Percentiles rank a stretch among this genome's conserved stretches.
Evolutionary conservation across 53 echinoderm and acorn worm genomes (phyloP).

Genomic region (Holothuria scabra): DNA sequence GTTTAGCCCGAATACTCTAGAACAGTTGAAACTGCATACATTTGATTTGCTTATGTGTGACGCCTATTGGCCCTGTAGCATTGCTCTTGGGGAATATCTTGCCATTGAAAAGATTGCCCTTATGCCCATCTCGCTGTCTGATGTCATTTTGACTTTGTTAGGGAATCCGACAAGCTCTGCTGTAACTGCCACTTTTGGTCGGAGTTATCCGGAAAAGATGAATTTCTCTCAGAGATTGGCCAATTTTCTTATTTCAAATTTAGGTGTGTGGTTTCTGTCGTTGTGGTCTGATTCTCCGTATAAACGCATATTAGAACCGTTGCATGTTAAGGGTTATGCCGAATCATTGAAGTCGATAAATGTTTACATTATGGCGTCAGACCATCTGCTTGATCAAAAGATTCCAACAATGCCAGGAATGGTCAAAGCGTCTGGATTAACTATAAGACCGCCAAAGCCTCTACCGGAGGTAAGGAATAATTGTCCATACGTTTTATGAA

Average conservation of each 20-base stretch:
- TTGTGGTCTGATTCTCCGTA: too few relatives aligned
- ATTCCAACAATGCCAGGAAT: conserved; percentile 18
- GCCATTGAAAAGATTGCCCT: conserved; percentile 8
- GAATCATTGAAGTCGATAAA: conserved; percentile 13
- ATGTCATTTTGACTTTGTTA: neutral
- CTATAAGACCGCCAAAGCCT: neutral
- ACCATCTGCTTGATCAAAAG: conserved; percentile 24
- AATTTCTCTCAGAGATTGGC: conserved; percentile 1
- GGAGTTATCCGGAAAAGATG: conserved; percentile 6
- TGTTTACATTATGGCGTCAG: neutral
- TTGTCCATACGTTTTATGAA: neutral
- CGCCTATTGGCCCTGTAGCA: neutral
- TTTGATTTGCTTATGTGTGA: conserved; percentile 28
- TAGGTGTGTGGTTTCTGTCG: neutral
- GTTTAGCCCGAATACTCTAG: neutral
- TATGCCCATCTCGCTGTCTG: neutral
- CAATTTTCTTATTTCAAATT: neutral
- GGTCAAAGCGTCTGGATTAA: neutral
- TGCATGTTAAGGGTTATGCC: too few relatives aligned
- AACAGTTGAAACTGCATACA: neutral
- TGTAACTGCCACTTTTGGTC: neutral
- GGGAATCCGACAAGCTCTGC: neutral
- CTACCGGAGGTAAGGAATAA: neutral
- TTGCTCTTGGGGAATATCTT: conserved; percentile 7
- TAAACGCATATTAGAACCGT: too few relatives aligned